Base-by-base conservation (phyloP, 2,113 vertebrate genomes). In the Heterotilapia buettikoferi region DNA sequence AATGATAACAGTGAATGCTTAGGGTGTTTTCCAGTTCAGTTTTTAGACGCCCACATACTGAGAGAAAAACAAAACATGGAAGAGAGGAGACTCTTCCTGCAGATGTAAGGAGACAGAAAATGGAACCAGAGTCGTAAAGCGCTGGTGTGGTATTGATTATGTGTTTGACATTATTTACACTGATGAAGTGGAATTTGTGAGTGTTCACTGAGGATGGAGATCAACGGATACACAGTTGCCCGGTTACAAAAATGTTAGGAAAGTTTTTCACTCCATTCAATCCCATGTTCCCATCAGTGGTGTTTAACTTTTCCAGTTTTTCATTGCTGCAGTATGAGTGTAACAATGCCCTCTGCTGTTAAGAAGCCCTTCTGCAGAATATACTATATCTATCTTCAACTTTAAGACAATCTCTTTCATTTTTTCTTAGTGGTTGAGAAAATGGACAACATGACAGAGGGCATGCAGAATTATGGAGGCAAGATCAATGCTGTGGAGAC, bases 401-500 rank as follows among this genome's bases (percentile, higher is more conserved):
- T 53, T 18, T 24, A 19, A 16, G 2, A 21, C 31, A n/a, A 19
- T 54, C 2, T 71, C 1, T 54, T 89, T 71, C 5, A 66, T 43
- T 38, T 71, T 92, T 76, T 95, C 68, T 79, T 91, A 99, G 98
- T 99, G 97, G 98, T 99, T 93, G 97, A 99, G 94, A 98, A 96
- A 96, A 99, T 99, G 98, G 98, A 99, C 94, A 97, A 96, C 88
- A 98, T 99, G 71, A 97, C 98, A 88, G 98, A 97, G 92, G 98
- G 97, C 47, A 97, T 99, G 96, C 97, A 98, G 92, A 97, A 96
- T 90, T 99, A 98, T 10, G 96, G 97, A 89, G 97, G 98, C 82
- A 98, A 99, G 95, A 97, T 99, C 80, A 96, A 93, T 82, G 96
- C 97, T 83, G 98, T 99, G 93, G 98, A 99, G 91, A 97, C 95